phyloP scores from a whole-genome alignment of 1,140 invertebrate genomes.

The Sitobion miscanthi region DNA sequence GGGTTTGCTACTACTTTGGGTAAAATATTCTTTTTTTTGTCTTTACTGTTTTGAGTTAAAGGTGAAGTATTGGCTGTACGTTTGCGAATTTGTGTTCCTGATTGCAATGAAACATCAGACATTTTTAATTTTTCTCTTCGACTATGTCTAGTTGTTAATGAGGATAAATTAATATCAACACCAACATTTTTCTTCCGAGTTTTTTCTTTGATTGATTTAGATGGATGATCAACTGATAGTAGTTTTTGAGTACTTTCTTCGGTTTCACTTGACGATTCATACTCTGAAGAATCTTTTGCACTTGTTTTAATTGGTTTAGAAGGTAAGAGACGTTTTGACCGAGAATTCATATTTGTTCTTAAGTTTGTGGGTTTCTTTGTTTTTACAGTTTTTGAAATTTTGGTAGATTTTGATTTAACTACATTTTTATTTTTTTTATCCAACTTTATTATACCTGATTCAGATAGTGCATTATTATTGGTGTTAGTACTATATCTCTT shows the following conservation, averaged over 20 bases:
- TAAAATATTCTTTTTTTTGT: neutral
- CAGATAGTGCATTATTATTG: neutral
- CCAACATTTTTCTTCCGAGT: neutral
- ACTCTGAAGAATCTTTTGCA: slow-evolving; percentile 18
- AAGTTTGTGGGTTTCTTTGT: neutral
- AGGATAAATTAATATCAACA: neutral
- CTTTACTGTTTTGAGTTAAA: neutral
- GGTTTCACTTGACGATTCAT: neutral
- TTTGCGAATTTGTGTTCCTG: slow-evolving; percentile 4
- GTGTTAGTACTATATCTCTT: neutral
- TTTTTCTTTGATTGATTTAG: neutral
- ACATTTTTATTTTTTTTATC: slow-evolving; percentile 29
- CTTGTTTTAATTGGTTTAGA: slow-evolving; percentile 9
- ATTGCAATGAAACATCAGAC: neutral
- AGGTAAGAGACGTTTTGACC: slow-evolving; percentile 17
- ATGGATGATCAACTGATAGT: neutral
- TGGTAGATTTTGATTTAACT: neutral
- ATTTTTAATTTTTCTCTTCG: slow-evolving; percentile 7
- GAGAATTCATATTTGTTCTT: neutral
- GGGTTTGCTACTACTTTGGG: neutral
- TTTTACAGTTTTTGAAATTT: slow-evolving; percentile 5
- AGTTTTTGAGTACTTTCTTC: neutral
- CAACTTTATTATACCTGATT: neutral
- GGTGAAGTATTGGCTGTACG: neutral
- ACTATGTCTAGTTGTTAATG: neutral